phyloP scores from a whole-genome alignment of 2,113 vertebrate genomes.

The Caretta caretta region DNA sequence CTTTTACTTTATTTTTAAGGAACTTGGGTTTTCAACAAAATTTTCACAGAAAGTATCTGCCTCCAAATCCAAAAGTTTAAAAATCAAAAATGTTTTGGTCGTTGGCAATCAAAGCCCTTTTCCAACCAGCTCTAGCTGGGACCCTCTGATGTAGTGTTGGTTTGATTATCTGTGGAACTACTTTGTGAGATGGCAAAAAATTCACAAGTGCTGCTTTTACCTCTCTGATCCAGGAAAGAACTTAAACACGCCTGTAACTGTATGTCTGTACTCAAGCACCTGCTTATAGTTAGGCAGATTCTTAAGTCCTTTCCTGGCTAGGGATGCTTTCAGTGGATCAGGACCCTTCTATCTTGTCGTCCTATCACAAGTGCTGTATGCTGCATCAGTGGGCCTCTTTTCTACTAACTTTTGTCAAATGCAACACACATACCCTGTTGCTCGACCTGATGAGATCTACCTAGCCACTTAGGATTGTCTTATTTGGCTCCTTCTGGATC shows the following conservation, averaged over 20 bases:
- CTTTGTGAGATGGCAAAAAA: neutral
- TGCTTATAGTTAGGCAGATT: neutral
- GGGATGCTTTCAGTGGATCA: neutral
- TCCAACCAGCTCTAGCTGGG: neutral
- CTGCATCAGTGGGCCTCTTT: neutral
- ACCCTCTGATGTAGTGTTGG: fast-evolving
- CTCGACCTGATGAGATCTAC: neutral
- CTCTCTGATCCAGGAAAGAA: neutral
- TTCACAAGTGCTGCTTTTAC: neutral
- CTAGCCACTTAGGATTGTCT: neutral
- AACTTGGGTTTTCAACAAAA: neutral
- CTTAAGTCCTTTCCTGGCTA: neutral
- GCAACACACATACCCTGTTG: neutral
- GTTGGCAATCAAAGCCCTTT: neutral
- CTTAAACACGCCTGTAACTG: fast-evolving
- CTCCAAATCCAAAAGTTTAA: neutral
- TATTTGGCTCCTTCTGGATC: neutral
- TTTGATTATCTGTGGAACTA: neutral
- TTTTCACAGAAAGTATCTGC: neutral
- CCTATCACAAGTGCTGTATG: neutral
- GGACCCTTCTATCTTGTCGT: neutral
- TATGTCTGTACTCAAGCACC: neutral
- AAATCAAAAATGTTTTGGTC: neutral
- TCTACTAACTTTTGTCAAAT: neutral
- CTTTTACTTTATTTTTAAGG: neutral